A percentile compares a stretch with the other conserved stretches of the same genome.
These are phyloP conservation scores for Toxostoma redivivum DNA, from an alignment of 2,113 vertebrate species.

Conservation along the genomic window DNA sequence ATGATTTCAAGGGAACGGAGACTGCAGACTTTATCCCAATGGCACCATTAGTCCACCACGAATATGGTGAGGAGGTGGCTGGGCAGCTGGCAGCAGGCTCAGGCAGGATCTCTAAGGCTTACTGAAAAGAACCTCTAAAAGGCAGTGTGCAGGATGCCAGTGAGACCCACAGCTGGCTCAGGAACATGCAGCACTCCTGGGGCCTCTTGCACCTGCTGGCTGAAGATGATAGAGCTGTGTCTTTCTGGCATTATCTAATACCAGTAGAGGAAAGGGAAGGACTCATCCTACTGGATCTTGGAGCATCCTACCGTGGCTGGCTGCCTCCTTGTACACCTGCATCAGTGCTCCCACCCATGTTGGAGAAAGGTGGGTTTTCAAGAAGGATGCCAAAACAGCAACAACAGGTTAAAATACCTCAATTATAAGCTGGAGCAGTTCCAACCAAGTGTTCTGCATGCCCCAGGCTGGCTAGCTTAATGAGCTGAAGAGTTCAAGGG, in stretches of 20 bases:
- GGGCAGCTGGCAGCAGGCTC: not conserved
- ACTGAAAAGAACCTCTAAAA: not conserved
- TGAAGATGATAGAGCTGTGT: not conserved
- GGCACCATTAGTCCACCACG: not conserved
- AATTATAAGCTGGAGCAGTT: not conserved
- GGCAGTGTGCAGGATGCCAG: not conserved
- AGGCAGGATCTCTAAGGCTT: not conserved
- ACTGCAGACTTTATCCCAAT: not conserved
- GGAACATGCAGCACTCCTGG: not conserved
- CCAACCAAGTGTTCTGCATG: rapidly evolving
- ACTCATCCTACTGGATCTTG: not conserved
- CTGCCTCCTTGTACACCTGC: not conserved
- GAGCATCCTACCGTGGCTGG: not conserved
- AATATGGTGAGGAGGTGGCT: not conserved
- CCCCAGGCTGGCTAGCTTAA: not conserved
- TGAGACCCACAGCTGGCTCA: not conserved
- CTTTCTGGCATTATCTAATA: not conserved
- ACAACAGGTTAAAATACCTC: not conserved
- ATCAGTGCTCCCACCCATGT: rapidly evolving
- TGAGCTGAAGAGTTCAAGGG: not conserved
- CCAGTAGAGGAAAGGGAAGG: not conserved
- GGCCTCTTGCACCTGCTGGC: no score
- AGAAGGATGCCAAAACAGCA: not conserved
- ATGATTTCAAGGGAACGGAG: not conserved
- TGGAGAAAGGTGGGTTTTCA: not conserved